Evolutionary conservation across 2,113 vertebrate genomes (phyloP).

Genomic region (Pionites leucogaster): DNA sequence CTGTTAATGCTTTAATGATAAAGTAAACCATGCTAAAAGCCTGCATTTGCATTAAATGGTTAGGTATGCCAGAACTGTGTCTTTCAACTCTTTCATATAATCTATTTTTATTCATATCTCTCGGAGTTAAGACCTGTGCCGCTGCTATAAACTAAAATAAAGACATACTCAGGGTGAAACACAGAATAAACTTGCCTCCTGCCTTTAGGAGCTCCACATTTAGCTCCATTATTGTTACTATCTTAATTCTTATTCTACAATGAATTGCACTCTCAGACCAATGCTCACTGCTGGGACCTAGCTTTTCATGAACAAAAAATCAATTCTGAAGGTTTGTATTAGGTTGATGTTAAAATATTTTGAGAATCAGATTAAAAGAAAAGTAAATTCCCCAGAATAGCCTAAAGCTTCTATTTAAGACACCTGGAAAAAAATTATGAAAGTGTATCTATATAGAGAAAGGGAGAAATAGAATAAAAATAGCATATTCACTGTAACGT

Average conservation of each 20-base stretch:
- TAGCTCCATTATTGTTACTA: background rate
- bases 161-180: constrained; percentile 12
- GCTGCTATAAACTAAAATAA: background rate
- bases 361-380: background rate
- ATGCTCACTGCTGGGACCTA: background rate
- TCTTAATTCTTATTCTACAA: background rate
- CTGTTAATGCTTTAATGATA: background rate
- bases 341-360: background rate
- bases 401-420: background rate
- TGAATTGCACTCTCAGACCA: background rate
- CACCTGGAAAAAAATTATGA: background rate
- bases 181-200: background rate
- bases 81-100: fast-evolving
- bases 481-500: background rate
- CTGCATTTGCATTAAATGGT: background rate
- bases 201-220: background rate
- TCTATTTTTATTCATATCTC: background rate
- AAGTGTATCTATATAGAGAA: background rate
- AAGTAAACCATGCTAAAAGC: background rate
- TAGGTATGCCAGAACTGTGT: background rate
- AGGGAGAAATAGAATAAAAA: background rate
- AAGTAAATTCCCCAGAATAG: background rate
- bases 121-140: background rate
- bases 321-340: background rate
- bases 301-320: background rate